phyloP scores from a whole-genome alignment of 2,797 vertebrate species.

The Eulemur coronatus region DNA sequence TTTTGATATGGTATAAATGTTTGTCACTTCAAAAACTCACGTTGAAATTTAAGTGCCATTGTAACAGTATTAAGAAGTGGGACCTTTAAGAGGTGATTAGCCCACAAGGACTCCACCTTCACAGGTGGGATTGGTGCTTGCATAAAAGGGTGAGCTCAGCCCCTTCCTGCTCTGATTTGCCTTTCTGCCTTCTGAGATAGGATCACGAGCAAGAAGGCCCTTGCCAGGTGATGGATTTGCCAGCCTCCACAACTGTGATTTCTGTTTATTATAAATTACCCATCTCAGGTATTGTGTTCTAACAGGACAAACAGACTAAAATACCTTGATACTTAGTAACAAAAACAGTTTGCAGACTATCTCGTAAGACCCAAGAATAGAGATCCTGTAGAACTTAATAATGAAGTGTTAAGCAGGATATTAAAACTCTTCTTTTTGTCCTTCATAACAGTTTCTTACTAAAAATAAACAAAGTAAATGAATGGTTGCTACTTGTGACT shows the following conservation, averaged over 20 bases:
- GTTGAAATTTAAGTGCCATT: not conserved
- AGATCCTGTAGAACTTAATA: not conserved
- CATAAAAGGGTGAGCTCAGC: not conserved
- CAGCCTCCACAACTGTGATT: not conserved
- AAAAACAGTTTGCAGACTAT: not conserved
- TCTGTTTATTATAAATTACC: not conserved
- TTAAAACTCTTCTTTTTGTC: not conserved
- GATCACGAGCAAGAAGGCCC: not conserved
- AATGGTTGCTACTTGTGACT: not conserved
- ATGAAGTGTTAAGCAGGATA: not conserved
- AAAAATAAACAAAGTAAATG: not conserved
- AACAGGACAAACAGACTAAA: not conserved
- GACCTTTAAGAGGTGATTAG: too few relatives aligned
- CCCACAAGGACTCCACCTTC: not conserved
- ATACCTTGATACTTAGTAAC: not conserved
- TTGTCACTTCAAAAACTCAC: not conserved
- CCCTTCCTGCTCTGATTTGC: not conserved
- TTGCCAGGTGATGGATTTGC: not conserved
- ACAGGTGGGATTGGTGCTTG: not conserved
- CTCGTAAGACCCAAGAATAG: not conserved
- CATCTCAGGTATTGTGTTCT: not conserved
- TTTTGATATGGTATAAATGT: not conserved
- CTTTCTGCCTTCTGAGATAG: not conserved
- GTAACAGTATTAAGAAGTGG: not conserved
- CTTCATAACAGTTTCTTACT: rapidly evolving